Evolutionary conservation across 2,113 vertebrate genomes (phyloP).

Genomic region (rat (Rattus norvegicus)): DNA sequence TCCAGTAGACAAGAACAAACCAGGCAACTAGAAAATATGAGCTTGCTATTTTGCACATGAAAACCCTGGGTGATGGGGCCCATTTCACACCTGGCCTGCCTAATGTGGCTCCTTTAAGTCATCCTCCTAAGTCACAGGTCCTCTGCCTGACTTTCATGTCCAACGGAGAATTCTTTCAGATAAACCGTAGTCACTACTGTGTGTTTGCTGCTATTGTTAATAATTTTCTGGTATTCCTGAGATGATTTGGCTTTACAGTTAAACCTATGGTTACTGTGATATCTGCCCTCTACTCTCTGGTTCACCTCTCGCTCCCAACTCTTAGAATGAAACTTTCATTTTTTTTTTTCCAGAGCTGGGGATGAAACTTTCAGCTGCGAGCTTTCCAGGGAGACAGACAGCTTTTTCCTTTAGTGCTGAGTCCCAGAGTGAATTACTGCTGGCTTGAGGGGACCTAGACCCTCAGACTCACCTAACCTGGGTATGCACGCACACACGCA

Average conservation of each 20-base stretch:
- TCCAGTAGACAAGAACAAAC: background rate
- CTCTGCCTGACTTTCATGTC: background rate
- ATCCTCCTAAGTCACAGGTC: background rate
- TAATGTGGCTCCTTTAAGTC: background rate
- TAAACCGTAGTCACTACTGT: background rate
- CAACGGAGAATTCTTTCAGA: background rate
- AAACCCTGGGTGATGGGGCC: background rate
- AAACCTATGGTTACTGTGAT: background rate
- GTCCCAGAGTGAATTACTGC: background rate
- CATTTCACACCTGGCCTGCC: background rate
- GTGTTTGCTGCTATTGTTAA: background rate
- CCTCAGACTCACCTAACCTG: too few relatives aligned
- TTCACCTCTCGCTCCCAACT: background rate
- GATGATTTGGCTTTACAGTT: background rate
- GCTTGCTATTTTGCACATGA: background rate
- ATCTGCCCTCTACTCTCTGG: background rate
- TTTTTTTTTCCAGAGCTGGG: too few relatives aligned
- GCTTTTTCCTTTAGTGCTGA: background rate
- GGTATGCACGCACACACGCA: too few relatives aligned
- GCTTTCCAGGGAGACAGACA: background rate
- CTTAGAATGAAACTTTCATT: conserved; percentile 25
- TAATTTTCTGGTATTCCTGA: background rate
- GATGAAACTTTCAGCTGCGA: conserved; percentile 28
- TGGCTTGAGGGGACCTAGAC: background rate
- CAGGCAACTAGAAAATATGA: background rate